Conservation (phyloP, 1,140 invertebrate species). For the Euwallacea similis region DNA sequence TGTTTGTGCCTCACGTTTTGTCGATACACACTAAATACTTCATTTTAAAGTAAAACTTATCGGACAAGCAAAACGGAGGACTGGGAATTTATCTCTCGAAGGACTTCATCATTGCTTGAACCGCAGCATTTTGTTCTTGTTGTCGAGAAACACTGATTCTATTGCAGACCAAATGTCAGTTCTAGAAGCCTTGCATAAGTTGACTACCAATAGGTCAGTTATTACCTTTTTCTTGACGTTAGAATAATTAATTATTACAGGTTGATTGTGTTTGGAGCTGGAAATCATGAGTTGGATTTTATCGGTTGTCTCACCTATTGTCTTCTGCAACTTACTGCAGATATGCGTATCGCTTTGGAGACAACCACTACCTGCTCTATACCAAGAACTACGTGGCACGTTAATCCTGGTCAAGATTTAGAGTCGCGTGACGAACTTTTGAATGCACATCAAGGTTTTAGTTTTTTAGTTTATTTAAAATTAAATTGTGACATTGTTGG, state of each 20-base stretch:
- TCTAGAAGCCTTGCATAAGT: slow-evolving; percentile 89
- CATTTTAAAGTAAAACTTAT: slow-evolving; percentile 74
- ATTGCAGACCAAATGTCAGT: slow-evolving; percentile 90
- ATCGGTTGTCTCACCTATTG: slow-evolving; percentile 95
- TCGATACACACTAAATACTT: not conserved
- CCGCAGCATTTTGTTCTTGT: slow-evolving; percentile 87
- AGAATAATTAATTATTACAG: slow-evolving; percentile 52
- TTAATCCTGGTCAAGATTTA: slow-evolving; percentile 72
- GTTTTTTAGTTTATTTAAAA: slow-evolving; percentile 3
- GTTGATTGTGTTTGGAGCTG: slow-evolving; percentile 86
- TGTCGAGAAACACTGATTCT: slow-evolving; percentile 88
- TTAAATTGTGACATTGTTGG: slow-evolving; percentile 1
- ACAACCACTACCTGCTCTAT: slow-evolving; percentile 54
- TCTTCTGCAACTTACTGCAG: slow-evolving; percentile 88
- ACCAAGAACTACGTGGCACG: slow-evolving; percentile 86
- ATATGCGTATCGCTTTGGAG: slow-evolving; percentile 84
- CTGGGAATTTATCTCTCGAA: slow-evolving; percentile 74
- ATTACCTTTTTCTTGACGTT: not conserved
- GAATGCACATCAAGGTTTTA: slow-evolving; percentile 70
- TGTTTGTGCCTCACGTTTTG: not conserved
- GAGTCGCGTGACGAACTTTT: slow-evolving; percentile 75
- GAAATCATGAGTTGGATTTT: slow-evolving; percentile 94
- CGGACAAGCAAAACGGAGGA: slow-evolving; percentile 80
- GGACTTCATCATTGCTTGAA: slow-evolving; percentile 92
- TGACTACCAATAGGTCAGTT: slow-evolving; percentile 73